These are phyloP conservation scores for Elegia similella DNA, from an alignment of 2,888 invertebrate genomes.

Conservation along the genomic window DNA sequence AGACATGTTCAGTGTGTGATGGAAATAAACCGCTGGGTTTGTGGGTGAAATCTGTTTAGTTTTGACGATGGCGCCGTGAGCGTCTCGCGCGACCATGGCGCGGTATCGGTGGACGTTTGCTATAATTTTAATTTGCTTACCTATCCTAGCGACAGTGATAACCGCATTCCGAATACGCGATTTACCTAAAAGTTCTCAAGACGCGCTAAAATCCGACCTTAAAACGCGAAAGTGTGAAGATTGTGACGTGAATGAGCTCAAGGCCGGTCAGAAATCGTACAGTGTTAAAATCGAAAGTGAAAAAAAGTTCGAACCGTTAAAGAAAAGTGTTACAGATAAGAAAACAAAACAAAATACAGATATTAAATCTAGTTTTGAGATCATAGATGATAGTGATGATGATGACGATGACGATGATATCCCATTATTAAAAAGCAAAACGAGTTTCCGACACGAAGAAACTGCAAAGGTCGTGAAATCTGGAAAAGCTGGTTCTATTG, in stretches of 20 bases:
- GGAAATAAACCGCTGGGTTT: constrained; percentile 59
- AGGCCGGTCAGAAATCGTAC: constrained; percentile 53
- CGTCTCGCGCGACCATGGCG: constrained; percentile 70
- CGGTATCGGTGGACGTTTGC: constrained; percentile 70
- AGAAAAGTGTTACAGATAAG: constrained; percentile 52
- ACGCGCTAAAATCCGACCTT: constrained; percentile 41
- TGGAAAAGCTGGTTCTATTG: constrained; percentile 25
- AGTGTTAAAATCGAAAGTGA: constrained; percentile 67
- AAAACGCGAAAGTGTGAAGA: constrained; percentile 65
- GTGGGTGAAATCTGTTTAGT: constrained; percentile 57
- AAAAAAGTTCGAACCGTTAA: constrained; percentile 55
- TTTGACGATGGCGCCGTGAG: constrained; percentile 75
- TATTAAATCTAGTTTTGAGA: constrained; percentile 39
- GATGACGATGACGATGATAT: constrained; percentile 45
- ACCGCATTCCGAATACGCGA: constrained; percentile 79
- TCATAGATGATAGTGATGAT: constrained; percentile 46
- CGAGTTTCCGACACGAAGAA: constrained; percentile 37
- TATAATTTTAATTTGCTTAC: constrained; percentile 72
- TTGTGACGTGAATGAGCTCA: constrained; percentile 62
- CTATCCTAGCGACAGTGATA: constrained; percentile 76
- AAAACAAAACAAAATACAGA: constrained; percentile 44
- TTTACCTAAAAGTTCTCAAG: constrained; percentile 57
- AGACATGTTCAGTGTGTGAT: constrained; percentile 47
- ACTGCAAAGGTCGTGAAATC: constrained; percentile 27
- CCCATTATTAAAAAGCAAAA: constrained; percentile 32